phyloP scores from a whole-genome alignment of 2,113 vertebrate genomes.

The Astur gentilis region DNA sequence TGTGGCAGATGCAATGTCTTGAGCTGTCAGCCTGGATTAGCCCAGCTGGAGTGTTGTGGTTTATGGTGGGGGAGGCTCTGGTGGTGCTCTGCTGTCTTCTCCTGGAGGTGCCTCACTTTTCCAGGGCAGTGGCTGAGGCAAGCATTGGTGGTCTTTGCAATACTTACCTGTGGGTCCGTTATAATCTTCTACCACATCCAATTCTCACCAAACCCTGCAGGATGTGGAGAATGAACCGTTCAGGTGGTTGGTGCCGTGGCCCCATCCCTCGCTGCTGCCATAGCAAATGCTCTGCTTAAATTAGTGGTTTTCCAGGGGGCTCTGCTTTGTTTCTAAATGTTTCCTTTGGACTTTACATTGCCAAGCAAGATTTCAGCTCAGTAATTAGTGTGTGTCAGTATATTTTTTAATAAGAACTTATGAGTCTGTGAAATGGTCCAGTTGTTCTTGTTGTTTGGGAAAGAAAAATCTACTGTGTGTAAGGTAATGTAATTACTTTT shows the following conservation, averaged over 20 bases:
- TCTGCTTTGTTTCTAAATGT: not conserved
- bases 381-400: slow-evolving; percentile 46
- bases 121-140: not conserved
- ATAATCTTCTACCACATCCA: not conserved
- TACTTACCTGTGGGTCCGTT: fast-evolving
- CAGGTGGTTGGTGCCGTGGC: not conserved
- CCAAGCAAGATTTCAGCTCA: not conserved
- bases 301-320: not conserved
- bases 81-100: not conserved
- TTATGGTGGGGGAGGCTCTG: not conserved
- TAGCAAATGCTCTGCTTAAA: not conserved
- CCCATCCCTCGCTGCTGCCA: not conserved
- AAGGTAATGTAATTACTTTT: slow-evolving; percentile 68
- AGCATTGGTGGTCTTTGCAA: not conserved
- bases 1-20: fast-evolving
- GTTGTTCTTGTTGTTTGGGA: slow-evolving; percentile 42
- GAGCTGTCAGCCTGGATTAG: not conserved
- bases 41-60: not conserved
- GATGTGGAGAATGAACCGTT: fast-evolving
- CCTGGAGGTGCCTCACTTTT: not conserved
- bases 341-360: slow-evolving; percentile 29
- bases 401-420: slow-evolving; percentile 40
- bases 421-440: slow-evolving; percentile 42
- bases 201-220: fast-evolving
- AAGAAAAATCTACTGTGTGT: slow-evolving; percentile 40